These are phyloP conservation scores for Gambusia yucatana DNA, from an alignment of 2,797 vertebrate genomes.

Conservation along the genomic window DNA sequence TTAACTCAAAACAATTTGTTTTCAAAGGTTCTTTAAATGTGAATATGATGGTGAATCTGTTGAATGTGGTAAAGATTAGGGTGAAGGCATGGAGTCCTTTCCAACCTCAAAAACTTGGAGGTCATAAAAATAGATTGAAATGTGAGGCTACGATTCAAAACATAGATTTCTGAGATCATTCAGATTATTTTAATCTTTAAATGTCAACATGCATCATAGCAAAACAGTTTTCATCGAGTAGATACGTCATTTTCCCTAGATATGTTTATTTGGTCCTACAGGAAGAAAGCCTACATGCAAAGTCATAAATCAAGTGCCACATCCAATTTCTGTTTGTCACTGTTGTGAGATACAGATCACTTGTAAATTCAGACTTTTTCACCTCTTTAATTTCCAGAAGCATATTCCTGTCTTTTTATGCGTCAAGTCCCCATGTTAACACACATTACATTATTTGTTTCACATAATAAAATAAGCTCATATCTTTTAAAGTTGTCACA, in stretches of 20 bases:
- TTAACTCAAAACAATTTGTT: not conserved
- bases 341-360: conserved; percentile 12
- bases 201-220: not conserved
- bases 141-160: not conserved
- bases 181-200: not conserved
- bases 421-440: conserved; percentile 12
- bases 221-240: conserved; percentile 5
- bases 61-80: not conserved
- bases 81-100: not conserved
- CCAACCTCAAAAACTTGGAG: not conserved
- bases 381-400: conserved; percentile 26
- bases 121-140: not conserved
- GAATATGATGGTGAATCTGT: not conserved
- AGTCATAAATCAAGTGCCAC: conserved; percentile 49
- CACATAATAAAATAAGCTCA: conserved; percentile 1
- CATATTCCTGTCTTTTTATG: conserved; percentile 31
- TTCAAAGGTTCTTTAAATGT: not conserved
- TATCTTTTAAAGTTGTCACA: conserved; percentile 12
- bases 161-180: not conserved
- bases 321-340: conserved; percentile 34
- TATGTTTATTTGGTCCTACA: conserved; percentile 40
- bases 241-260: conserved; percentile 18
- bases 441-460: conserved; percentile 27
- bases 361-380: conserved; percentile 47
- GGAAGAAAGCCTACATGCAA: conserved; percentile 43